phyloP scores from a whole-genome alignment of 2,888 invertebrate genomes.

The Phorcus lineatus region DNA sequence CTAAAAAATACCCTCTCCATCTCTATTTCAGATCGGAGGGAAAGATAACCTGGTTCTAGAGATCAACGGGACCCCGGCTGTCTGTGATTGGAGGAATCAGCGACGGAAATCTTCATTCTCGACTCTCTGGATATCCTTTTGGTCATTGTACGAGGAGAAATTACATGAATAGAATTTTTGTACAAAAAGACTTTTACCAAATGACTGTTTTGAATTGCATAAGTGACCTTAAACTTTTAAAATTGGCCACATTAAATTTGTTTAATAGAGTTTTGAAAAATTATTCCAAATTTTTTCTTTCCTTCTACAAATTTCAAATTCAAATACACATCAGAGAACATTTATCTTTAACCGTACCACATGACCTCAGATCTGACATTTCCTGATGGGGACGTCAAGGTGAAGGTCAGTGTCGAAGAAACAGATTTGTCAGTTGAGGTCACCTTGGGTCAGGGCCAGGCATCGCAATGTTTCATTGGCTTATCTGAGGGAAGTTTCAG shows the following conservation, averaged over 20 bases:
- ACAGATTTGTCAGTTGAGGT: constrained; percentile 1
- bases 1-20: background rate
- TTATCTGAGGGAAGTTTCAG: background rate
- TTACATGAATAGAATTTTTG: background rate
- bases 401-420: background rate
- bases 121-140: constrained; percentile 58
- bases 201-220: too few species aligned
- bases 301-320: too few species aligned
- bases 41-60: constrained; percentile 26
- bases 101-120: constrained; percentile 29
- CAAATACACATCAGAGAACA: too few species aligned
- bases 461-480: background rate
- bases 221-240: too few species aligned
- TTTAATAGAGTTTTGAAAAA: too few species aligned
- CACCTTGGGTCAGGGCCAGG: background rate
- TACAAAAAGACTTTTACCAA: too few species aligned
- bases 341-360: background rate
- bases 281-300: background rate
- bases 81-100: constrained; percentile 40
- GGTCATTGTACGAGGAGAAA: constrained; percentile 43
- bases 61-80: constrained; percentile 32
- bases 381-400: background rate
- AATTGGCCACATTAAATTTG: too few species aligned
- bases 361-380: background rate
- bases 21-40: constrained; percentile 30